These are phyloP conservation scores for Aurelia sp. DNA, from an alignment of 30 jellyfish, hydroid and myxozoan genomes.

Conservation along the genomic window DNA sequence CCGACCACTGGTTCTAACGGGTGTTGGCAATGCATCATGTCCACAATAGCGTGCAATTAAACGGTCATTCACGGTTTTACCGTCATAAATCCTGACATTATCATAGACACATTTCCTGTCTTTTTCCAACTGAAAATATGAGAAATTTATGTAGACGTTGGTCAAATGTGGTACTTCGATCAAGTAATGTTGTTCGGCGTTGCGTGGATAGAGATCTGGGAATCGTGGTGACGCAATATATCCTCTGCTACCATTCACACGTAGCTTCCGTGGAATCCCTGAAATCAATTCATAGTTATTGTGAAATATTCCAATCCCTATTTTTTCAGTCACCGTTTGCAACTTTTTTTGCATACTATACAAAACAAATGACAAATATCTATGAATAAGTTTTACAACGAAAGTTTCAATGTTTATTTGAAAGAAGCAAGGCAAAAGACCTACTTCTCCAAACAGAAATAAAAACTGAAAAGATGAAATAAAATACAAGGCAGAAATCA, in stretches of 20 bases:
- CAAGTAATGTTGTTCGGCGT: slow-evolving; percentile 56
- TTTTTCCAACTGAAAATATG: slow-evolving; percentile 74
- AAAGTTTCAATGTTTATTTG: neutral
- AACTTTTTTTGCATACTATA: too few species aligned
- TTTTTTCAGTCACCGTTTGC: too few species aligned
- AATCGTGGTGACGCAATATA: slow-evolving; percentile 66
- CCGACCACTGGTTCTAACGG: slow-evolving; percentile 89
- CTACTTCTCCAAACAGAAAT: too few species aligned
- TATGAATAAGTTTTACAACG: too few species aligned
- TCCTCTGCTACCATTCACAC: slow-evolving; percentile 22
- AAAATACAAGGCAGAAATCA: too few species aligned
- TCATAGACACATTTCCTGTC: slow-evolving; percentile 86
- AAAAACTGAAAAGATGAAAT: too few species aligned
- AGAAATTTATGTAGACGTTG: slow-evolving; percentile 67
- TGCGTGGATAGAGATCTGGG: slow-evolving; percentile 75
- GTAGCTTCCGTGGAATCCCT: slow-evolving; percentile 58
- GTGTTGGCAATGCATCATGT: slow-evolving; percentile 36
- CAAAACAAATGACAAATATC: too few species aligned
- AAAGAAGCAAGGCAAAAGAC: neutral
- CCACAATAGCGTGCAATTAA: slow-evolving; percentile 79
- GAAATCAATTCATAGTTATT: neutral
- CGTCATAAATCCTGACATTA: slow-evolving; percentile 78
- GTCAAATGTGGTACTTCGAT: slow-evolving; percentile 56
- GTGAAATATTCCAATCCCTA: too few species aligned
- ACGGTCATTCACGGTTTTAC: slow-evolving; percentile 34